Conservation (phyloP, 2,113 vertebrate genomes). For the Dasypus novemcinctus region DNA sequence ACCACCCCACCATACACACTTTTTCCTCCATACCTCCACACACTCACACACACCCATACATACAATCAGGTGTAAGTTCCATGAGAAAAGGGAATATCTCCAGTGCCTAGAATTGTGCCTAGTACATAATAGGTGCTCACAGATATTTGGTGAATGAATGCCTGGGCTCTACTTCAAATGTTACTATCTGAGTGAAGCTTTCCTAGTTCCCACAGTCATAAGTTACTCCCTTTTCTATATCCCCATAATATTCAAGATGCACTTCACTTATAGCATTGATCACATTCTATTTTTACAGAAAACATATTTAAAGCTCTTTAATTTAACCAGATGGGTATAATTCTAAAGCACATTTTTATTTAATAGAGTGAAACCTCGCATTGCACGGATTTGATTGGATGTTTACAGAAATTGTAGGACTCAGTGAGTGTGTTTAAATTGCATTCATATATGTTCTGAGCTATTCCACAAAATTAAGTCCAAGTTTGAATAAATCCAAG, state of each 20-base stretch:
- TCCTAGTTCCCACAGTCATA: neutral
- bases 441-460: conserved; percentile 18
- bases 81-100: neutral
- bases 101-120: neutral
- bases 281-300: conserved; percentile 44
- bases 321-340: conserved; percentile 65
- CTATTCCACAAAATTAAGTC: conserved; percentile 40
- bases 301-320: conserved; percentile 62
- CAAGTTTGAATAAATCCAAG: conserved; percentile 35
- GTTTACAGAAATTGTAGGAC: conserved; percentile 50
- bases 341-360: conserved; percentile 67
- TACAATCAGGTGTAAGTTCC: neutral
- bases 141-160: neutral
- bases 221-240: conserved; percentile 24
- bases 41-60: neutral
- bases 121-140: neutral
- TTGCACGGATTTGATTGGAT: conserved; percentile 54
- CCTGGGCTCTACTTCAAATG: neutral
- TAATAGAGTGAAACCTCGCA: conserved; percentile 55
- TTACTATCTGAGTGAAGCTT: neutral
- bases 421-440: conserved; percentile 28
- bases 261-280: conserved; percentile 54
- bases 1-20: neutral
- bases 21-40: neutral
- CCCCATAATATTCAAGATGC: conserved; percentile 24